Conservation (phyloP, 1,140 invertebrate species). For the Microplitis mediator region DNA sequence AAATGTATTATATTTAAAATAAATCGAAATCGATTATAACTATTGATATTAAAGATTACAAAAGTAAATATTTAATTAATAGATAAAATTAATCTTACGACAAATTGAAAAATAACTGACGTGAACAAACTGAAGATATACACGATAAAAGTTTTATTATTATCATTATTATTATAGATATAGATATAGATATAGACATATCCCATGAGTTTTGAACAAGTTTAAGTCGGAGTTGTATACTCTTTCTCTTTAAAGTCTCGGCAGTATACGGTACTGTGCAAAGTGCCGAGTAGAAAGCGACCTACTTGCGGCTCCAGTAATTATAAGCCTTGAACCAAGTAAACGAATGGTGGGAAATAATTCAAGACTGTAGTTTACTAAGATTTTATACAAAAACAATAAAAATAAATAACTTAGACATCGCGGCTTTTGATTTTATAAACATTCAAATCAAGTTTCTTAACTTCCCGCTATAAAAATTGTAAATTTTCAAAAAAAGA, state of each 20-base stretch:
- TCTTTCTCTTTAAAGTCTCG: background rate
- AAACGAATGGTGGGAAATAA: conserved; percentile 38
- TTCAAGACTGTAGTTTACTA: background rate
- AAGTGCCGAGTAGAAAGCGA: conserved; percentile 52
- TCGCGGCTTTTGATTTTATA: background rate
- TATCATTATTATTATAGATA: too few relatives aligned
- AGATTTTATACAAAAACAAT: background rate
- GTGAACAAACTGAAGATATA: too few relatives aligned
- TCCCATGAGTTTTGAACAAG: background rate
- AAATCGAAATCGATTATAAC: too few relatives aligned
- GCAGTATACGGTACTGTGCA: background rate
- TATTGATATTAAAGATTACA: too few relatives aligned
- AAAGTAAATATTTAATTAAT: too few relatives aligned
- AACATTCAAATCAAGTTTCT: background rate
- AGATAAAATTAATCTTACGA: too few relatives aligned
- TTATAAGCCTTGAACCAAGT: conserved; percentile 58
- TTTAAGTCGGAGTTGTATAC: background rate
- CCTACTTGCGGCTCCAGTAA: conserved; percentile 56
- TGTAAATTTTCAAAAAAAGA: too few relatives aligned
- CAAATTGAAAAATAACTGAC: too few relatives aligned
- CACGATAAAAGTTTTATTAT: too few relatives aligned
- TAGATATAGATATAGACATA: too few relatives aligned
- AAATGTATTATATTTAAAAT: too few relatives aligned
- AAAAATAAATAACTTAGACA: background rate
- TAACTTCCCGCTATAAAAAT: too few relatives aligned